These are phyloP conservation scores for Zapornia atra DNA, from an alignment of 2,113 vertebrate species.

Conservation along the genomic window DNA sequence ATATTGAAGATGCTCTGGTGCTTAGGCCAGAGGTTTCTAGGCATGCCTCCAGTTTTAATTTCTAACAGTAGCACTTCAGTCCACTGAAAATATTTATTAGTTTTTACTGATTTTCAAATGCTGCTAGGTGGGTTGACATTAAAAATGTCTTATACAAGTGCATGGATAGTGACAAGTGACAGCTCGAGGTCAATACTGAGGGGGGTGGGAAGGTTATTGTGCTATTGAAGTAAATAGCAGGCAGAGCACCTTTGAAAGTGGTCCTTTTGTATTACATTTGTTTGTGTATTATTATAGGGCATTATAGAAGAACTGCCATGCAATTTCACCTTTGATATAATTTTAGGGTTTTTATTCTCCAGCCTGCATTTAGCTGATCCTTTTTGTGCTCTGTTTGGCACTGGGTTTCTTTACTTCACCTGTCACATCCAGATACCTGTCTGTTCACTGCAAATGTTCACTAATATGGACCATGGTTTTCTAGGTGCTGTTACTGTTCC, in stretches of 20 bases:
- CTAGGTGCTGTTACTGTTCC: not conserved
- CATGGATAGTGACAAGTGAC: not conserved
- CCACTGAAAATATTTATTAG: not conserved
- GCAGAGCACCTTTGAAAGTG: not conserved
- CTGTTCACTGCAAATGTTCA: not conserved
- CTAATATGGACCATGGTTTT: not conserved
- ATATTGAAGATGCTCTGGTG: not conserved
- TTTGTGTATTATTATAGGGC: not conserved
- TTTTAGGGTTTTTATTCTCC: not conserved
- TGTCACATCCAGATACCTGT: not conserved
- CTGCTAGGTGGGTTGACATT: not conserved
- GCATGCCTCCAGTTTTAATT: not conserved
- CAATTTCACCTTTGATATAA: not conserved
- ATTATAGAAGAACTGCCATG: not conserved
- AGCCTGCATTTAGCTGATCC: not conserved
- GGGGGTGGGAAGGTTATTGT: not conserved
- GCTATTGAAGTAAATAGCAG: not conserved
- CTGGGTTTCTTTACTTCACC: not conserved
- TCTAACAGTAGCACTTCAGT: not conserved
- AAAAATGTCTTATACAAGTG: not conserved
- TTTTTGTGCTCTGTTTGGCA: not conserved
- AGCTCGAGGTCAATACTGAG: not conserved
- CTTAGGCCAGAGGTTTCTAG: not conserved
- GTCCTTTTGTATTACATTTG: not conserved
- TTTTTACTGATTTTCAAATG: not conserved